Conservation (phyloP, 2,888 invertebrate genomes). For the Muscina levida region DNA sequence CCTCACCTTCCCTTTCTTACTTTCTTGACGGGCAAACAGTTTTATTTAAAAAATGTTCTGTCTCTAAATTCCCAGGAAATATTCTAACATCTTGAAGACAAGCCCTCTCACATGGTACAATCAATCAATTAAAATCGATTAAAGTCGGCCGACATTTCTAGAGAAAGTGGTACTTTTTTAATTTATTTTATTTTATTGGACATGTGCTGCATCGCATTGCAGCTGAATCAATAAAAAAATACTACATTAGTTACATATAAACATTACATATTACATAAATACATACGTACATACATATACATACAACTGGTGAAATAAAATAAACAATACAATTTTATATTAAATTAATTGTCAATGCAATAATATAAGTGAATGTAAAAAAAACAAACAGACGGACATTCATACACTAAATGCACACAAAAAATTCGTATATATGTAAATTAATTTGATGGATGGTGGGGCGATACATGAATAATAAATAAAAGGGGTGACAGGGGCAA, state of each 20-base stretch:
- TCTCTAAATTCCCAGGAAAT: no score
- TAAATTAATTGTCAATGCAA: background rate
- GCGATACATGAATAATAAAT: slow-evolving; percentile 49
- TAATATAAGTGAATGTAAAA: background rate
- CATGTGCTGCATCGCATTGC: background rate
- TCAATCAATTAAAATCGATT: slow-evolving; percentile 35
- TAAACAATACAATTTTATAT: slow-evolving; percentile 11
- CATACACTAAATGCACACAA: background rate
- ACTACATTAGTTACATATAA: background rate
- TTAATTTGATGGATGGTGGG: background rate
- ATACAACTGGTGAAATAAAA: slow-evolving; percentile 2
- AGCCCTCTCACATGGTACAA: slow-evolving; percentile 17
- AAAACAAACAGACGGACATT: no score
- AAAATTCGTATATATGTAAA: background rate
- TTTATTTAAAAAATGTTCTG: no score
- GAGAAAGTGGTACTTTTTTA: background rate
- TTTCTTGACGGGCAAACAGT: no score
- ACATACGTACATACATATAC: slow-evolving; percentile 11
- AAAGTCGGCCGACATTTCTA: slow-evolving; percentile 1
- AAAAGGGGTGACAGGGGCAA: slow-evolving; percentile 38
- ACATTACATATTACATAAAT: background rate
- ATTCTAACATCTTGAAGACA: background rate
- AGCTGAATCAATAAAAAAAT: slow-evolving; percentile 7
- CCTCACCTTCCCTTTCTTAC: no score
- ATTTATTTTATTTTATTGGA: slow-evolving; percentile 11